Evolutionary conservation across 2,888 invertebrate species (phyloP).

Genomic region (Ochropleura leucogaster): DNA sequence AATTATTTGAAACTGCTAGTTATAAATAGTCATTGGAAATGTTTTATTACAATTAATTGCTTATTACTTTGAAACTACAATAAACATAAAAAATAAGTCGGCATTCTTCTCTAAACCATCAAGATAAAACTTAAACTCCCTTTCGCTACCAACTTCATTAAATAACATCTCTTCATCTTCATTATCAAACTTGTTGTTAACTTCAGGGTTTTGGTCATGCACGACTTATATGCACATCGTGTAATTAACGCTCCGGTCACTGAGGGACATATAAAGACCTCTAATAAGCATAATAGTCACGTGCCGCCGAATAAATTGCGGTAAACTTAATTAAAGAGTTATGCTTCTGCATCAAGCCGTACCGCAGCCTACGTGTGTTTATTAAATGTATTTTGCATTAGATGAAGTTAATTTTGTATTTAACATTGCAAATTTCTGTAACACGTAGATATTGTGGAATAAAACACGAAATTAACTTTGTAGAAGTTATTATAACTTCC

Average conservation of each 20-base stretch:
- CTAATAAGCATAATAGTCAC: constrained; percentile 76
- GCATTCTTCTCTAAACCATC: constrained; percentile 7
- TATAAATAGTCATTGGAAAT: neutral
- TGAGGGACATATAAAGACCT: constrained; percentile 61
- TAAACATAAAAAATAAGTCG: neutral
- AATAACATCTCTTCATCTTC: constrained; percentile 16
- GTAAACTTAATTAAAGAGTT: constrained; percentile 83
- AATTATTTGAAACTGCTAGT: neutral
- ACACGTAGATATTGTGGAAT: neutral
- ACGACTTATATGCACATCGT: constrained; percentile 58
- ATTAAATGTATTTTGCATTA: constrained; percentile 49
- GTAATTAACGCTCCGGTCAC: constrained; percentile 59
- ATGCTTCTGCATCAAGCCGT: constrained; percentile 51
- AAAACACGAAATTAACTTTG: constrained; percentile 12
- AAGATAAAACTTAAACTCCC: constrained; percentile 1
- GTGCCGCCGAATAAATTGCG: constrained; percentile 81
- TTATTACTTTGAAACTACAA: neutral
- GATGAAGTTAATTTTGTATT: constrained; percentile 45
- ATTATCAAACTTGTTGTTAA: constrained; percentile 39
- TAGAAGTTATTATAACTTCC: neutral
- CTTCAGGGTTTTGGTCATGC: constrained; percentile 50
- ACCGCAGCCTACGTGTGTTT: constrained; percentile 58
- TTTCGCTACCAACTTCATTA: constrained; percentile 25
- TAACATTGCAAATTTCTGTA: constrained; percentile 33
- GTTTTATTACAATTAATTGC: neutral